Evolutionary conservation across 1,140 invertebrate genomes (phyloP).

Genomic region (Lerema accius): DNA sequence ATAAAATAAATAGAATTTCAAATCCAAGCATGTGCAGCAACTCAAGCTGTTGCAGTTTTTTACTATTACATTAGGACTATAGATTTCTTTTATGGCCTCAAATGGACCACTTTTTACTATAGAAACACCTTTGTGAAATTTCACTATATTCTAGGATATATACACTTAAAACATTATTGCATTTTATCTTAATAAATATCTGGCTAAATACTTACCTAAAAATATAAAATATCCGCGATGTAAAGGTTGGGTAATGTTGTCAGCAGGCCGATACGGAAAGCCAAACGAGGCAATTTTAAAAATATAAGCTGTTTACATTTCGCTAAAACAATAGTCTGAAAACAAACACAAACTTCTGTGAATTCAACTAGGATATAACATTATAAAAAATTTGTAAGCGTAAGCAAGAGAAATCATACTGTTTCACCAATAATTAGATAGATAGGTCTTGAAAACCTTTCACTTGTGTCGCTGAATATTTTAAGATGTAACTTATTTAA

Average conservation of each 20-base stretch:
- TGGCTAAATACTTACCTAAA: background rate
- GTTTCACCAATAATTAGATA: constrained; percentile 33
- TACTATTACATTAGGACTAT: too few species aligned
- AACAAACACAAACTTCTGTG: background rate
- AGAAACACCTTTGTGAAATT: too few species aligned
- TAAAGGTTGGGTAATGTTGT: constrained; percentile 24
- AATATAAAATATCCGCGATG: background rate
- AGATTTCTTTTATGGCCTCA: too few species aligned
- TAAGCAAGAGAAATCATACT: constrained; percentile 64
- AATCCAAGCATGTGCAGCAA: too few species aligned
- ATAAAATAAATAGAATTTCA: too few species aligned
- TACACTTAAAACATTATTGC: too few species aligned
- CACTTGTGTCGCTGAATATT: background rate
- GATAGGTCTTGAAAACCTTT: constrained; percentile 14
- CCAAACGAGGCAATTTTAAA: constrained; percentile 18
- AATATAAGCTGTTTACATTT: constrained; percentile 30
- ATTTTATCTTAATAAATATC: too few species aligned
- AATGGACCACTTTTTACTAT: too few species aligned
- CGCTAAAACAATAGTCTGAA: constrained; percentile 4
- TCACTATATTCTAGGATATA: too few species aligned
- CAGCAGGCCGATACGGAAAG: constrained; percentile 26
- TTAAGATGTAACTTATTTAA: background rate
- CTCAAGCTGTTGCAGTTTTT: too few species aligned
- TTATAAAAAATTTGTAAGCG: constrained; percentile 50
- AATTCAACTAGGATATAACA: constrained; percentile 26